These are phyloP conservation scores for Mastacembelus armatus DNA, from an alignment of 2,797 vertebrate species.

Conservation along the genomic window DNA sequence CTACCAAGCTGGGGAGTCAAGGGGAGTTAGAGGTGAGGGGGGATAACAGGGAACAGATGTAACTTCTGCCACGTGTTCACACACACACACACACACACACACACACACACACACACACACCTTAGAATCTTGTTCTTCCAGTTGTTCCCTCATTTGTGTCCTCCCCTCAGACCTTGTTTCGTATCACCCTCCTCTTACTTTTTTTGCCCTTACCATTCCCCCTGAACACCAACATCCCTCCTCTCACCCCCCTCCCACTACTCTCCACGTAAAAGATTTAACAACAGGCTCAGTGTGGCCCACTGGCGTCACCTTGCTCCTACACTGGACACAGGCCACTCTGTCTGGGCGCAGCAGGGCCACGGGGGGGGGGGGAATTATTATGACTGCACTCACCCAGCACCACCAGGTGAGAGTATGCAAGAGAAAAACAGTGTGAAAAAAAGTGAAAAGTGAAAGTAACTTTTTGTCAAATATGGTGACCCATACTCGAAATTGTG, in stretches of 20 bases:
- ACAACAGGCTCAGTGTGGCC: constrained; percentile 83
- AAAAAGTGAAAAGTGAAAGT: too few species aligned
- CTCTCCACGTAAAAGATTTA: constrained; percentile 54
- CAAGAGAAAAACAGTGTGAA: too few species aligned
- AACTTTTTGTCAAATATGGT: too few species aligned
- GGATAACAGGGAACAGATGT: constrained; percentile 82
- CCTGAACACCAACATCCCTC: constrained; percentile 11
- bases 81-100: constrained; percentile 50
- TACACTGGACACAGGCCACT: constrained; percentile 59
- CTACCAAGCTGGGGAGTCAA: constrained; percentile 42
- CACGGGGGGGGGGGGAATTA: background rate
- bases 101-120: constrained; percentile 13
- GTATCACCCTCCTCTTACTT: background rate
- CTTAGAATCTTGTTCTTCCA: constrained; percentile 30
- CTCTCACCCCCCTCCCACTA: constrained; percentile 1
- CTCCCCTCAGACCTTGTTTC: constrained; percentile 28
- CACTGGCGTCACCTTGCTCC: constrained; percentile 79
- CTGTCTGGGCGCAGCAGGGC: constrained; percentile 39
- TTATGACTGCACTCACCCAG: constrained; percentile 24
- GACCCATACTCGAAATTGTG: too few species aligned
- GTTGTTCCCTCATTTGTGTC: constrained; percentile 22
- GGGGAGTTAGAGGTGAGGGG: constrained; percentile 13
- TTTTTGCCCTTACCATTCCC: constrained; percentile 5
- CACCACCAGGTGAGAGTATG: constrained; percentile 1
- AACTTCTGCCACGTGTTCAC: constrained; percentile 78